phyloP scores from a whole-genome alignment of 92 coral and sea anemone genomes.

The Palythoa caribaeorum region DNA sequence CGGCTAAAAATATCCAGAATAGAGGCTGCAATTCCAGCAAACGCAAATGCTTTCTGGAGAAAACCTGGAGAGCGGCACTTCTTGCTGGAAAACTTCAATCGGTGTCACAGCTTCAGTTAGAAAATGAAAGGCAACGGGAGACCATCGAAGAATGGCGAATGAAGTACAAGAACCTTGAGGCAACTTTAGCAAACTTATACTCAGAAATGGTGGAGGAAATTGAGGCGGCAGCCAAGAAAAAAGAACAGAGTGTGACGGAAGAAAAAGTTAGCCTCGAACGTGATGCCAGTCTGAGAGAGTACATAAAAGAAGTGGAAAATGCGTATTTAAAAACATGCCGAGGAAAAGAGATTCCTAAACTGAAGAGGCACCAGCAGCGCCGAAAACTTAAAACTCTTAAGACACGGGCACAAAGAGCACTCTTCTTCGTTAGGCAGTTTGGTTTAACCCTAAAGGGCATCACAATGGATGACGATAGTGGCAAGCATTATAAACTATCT shows the following conservation, averaged over 20 bases:
- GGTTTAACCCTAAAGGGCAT: constrained; percentile 24
- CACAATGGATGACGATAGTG: not conserved
- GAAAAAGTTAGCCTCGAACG: not conserved
- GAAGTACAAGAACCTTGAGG: constrained; percentile 46
- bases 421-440: constrained; percentile 45
- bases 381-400: not conserved
- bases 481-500: not conserved
- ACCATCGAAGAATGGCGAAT: constrained; percentile 22
- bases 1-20: not conserved
- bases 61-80: not conserved
- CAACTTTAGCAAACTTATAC: constrained; percentile 28
- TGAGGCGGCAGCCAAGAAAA: not conserved
- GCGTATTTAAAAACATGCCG: not conserved
- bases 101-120: not conserved
- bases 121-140: constrained; percentile 31
- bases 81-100: not conserved
- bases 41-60: not conserved
- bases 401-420: constrained; percentile 56
- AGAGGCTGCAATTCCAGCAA: not conserved
- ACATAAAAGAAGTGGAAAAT: not conserved
- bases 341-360: not conserved
- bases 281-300: not conserved
- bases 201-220: constrained; percentile 47
- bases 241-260: not conserved
- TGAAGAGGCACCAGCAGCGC: constrained; percentile 13